Percentiles rank a stretch among this genome's conserved stretches.
phyloP scores from a whole-genome alignment of 2,797 vertebrate species.

The Aphelocoma californica region DNA sequence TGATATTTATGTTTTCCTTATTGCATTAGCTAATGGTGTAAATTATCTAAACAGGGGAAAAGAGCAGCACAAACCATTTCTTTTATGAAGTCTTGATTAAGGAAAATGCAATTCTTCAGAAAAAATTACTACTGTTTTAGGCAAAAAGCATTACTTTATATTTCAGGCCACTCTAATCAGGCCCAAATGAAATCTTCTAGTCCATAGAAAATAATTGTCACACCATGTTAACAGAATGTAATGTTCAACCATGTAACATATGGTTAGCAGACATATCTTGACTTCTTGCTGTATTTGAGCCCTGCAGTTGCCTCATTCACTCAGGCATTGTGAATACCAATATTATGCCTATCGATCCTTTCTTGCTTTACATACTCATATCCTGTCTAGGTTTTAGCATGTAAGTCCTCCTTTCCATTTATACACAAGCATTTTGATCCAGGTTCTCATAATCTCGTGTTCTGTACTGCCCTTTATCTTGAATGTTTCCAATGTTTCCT shows the following conservation, averaged over 20 bases:
- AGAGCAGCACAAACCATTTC: not conserved
- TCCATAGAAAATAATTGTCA: not conserved
- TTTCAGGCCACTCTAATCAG: not conserved
- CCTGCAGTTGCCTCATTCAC: not conserved
- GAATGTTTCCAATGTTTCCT: not conserved
- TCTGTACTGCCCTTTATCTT: not conserved
- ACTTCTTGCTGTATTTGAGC: not conserved
- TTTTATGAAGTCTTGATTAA: not conserved
- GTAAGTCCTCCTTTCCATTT: not conserved
- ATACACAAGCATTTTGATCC: not conserved
- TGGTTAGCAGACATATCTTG: not conserved
- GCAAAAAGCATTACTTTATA: not conserved
- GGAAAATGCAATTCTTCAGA: not conserved
- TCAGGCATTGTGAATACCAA: not conserved
- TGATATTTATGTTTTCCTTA: not conserved
- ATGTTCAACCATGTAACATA: rapidly evolving
- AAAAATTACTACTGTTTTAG: not conserved
- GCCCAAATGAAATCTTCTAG: not conserved
- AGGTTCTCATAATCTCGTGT: not conserved
- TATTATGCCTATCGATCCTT: not conserved
- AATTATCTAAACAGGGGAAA: not conserved
- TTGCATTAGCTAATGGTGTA: not conserved
- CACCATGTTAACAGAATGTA: not conserved
- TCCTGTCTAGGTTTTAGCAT: not conserved
- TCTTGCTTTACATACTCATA: not conserved